Conservation (phyloP, 2,797 vertebrate species). For the Pitangus sulphuratus region DNA sequence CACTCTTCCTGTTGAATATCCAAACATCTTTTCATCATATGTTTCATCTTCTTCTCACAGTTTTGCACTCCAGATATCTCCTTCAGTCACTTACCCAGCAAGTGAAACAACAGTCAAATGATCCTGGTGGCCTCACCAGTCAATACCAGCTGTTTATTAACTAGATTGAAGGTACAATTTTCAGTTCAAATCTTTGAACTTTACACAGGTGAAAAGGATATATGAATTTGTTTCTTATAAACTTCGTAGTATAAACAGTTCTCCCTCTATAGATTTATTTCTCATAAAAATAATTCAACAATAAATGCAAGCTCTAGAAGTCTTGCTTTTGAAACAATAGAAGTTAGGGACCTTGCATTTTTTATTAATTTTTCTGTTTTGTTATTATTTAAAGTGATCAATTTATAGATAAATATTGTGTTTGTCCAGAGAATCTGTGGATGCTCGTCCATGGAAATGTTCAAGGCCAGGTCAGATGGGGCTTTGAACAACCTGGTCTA, state of each 20-base stretch:
- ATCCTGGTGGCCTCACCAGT: background rate
- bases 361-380: background rate
- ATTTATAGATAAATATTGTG: background rate
- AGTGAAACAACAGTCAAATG: background rate
- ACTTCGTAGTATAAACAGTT: background rate
- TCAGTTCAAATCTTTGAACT: slow-evolving; percentile 7
- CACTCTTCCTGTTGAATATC: slow-evolving; percentile 34
- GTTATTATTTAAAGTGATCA: background rate
- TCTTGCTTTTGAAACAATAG: background rate
- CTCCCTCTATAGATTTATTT: background rate
- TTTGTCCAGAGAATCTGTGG: background rate
- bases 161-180: background rate
- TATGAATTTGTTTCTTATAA: background rate
- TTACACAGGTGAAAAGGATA: slow-evolving; percentile 17
- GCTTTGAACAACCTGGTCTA: background rate
- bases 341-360: background rate
- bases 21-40: slow-evolving; percentile 22
- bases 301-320: background rate
- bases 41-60: slow-evolving; percentile 26
- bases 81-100: background rate
- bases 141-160: background rate
- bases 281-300: background rate
- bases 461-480: background rate
- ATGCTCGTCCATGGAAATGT: background rate
- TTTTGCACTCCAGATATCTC: slow-evolving; percentile 21